These are phyloP conservation scores for Melanotaenia nigrans DNA, from an alignment of 2,797 vertebrate genomes.

Conservation along the genomic window DNA sequence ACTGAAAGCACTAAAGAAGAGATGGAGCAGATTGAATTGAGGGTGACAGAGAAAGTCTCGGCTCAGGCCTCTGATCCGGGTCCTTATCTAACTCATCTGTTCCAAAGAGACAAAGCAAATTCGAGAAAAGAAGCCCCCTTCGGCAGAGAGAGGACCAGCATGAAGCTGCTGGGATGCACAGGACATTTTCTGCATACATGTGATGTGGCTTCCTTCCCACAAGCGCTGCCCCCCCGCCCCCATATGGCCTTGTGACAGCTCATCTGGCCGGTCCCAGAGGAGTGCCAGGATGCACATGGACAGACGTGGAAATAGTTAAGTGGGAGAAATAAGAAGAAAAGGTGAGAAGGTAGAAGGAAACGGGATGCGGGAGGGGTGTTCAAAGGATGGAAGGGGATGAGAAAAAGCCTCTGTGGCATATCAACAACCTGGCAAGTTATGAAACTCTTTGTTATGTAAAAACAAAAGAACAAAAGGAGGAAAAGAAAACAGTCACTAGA, in stretches of 20 bases:
- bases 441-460: conserved; percentile 77
- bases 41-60: conserved; percentile 22
- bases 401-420: conserved; percentile 41
- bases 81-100: conserved; percentile 22
- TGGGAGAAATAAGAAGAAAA: not conserved
- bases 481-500: conserved; percentile 25
- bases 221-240: conserved; percentile 46
- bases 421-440: conserved; percentile 73
- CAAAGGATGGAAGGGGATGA: conserved; percentile 23
- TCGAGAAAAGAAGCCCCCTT: conserved; percentile 42
- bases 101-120: conserved; percentile 49
- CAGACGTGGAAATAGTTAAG: not conserved
- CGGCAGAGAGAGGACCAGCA: not conserved
- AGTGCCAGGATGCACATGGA: conserved; percentile 22
- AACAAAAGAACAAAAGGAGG: conserved; percentile 8
- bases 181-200: conserved; percentile 53
- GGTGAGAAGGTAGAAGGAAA: conserved; percentile 4
- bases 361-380: conserved; percentile 24
- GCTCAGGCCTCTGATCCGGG: conserved; percentile 3
- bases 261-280: conserved; percentile 8
- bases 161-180: conserved; percentile 21
- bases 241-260: conserved; percentile 41
- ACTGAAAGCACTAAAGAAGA: conserved; percentile 9
- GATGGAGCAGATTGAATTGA: conserved; percentile 21
- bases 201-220: conserved; percentile 54